Evolutionary conservation across 1,140 invertebrate species (phyloP), one percentile per base, ranked within the genome.

Genomic region (Leptinotarsa texana): DNA sequence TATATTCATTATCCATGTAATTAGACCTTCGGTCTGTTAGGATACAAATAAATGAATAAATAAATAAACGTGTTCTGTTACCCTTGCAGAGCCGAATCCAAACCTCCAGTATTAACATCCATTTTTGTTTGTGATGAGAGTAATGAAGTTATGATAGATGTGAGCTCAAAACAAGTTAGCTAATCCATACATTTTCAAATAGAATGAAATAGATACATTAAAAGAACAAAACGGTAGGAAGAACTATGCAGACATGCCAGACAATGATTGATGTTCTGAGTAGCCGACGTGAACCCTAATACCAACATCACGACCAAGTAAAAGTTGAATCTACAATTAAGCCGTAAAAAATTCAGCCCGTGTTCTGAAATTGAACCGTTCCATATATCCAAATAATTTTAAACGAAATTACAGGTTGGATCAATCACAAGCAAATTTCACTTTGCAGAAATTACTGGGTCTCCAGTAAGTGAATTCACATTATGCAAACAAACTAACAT

Each of bases 361-460:
- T 65, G 63, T 22, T 22, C 63, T 22, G 27, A 21, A 65, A 65
- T 65, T 65, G 21, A 33, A 22, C 6, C 63, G 63, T 65, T 65
- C 63, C 21, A 57, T 65, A 65, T 24, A 65, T 33, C 63, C 63
- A 21, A 22, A 65, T 65, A 24, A 65, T 24, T 5, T 65, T 33
- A 21, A 24, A 24, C 6, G 6, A 21, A 65, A 65, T 65, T 65
- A 65, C 27, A 65, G 63, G 63, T 65, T 65, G 18, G 63, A 74
- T 74, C 63, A 57, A 69, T 69, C 63, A 69, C 33, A 24, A 24
- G 17, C 18, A n/a, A 65, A 65, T 48, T 48, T 65, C 62, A 65
- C 57, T 65, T 49, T 33, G 42, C 18, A 63, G 66, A 73, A 65
- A 33, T 17, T 22, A 24, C 13, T 22, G 21, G 27, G 21, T 21